These are phyloP conservation scores for Stichodactyla helianthus DNA, from an alignment of 64 coral and sea anemone species.

Conservation along the genomic window DNA sequence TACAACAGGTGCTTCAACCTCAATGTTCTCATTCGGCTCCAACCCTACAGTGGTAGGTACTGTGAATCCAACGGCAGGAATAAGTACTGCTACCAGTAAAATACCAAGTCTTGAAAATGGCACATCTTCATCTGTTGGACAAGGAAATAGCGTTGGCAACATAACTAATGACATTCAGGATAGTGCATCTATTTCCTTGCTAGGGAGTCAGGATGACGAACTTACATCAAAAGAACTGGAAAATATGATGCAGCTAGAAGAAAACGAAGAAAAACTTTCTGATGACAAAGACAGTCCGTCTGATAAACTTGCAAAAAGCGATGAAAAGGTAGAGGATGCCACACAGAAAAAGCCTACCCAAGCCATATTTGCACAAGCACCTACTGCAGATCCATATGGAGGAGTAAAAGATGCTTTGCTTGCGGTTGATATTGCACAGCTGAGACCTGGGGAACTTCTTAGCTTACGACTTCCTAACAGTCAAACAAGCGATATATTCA, in stretches of 20 bases:
- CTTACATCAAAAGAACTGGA: neutral
- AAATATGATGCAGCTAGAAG: neutral
- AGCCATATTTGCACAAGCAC: neutral
- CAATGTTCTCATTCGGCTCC: constrained; percentile 2
- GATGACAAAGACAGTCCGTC: neutral
- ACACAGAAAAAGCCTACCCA: neutral
- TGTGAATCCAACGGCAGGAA: neutral
- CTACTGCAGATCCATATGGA: constrained; percentile 6
- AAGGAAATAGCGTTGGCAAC: neutral
- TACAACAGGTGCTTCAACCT: neutral
- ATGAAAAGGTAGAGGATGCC: neutral
- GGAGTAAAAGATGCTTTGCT: constrained; percentile 24
- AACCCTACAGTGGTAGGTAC: neutral
- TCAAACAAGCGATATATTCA: constrained; percentile 3
- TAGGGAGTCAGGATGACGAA: neutral
- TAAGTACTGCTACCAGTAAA: neutral
- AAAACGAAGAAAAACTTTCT: neutral
- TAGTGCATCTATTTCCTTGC: neutral
- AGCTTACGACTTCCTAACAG: constrained; percentile 23
- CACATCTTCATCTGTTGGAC: neutral
- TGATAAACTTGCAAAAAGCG: neutral
- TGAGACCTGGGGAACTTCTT: constrained; percentile 8
- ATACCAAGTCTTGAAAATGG: neutral
- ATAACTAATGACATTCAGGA: neutral
- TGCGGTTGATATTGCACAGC: constrained; percentile 10